phyloP scores from a whole-genome alignment of 2,888 invertebrate genomes.

The Mesorhabditis sp. region DNA sequence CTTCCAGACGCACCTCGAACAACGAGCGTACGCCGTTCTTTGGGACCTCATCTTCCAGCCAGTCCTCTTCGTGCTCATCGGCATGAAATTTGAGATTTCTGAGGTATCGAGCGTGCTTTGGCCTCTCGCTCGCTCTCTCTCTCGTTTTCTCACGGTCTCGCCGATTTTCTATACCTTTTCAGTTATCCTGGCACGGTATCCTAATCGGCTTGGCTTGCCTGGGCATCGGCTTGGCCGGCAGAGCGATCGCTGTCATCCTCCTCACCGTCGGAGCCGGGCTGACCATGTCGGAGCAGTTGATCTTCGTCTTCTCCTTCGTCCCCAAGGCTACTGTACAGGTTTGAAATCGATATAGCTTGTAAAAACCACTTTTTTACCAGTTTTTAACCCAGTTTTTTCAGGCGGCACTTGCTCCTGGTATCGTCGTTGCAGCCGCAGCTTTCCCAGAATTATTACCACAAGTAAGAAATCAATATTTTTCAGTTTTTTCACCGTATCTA shows the following conservation, averaged over 20 bases:
- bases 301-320: conserved; percentile 34
- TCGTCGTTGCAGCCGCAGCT: conserved; percentile 10
- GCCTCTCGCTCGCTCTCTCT: not conserved
- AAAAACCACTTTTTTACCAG: not conserved
- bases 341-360: not conserved
- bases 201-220: conserved; percentile 28
- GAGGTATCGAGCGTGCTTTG: conserved; percentile 11
- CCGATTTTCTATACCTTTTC: not conserved
- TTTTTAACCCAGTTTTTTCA: not conserved
- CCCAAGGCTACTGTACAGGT: conserved; percentile 48
- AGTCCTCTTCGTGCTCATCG: conserved; percentile 40
- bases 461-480: not conserved
- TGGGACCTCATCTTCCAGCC: conserved; percentile 44
- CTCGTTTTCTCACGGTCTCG: not conserved
- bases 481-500: conserved; percentile 6
- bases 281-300: conserved; percentile 15
- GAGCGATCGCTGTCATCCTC: conserved; percentile 28
- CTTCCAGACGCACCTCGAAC: conserved; percentile 35
- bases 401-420: conserved; percentile 14
- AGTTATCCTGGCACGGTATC: conserved; percentile 28
- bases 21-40: conserved; percentile 23
- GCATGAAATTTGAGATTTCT: conserved; percentile 31
- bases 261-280: conserved; percentile 13
- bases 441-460: not conserved
- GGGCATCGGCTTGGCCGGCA: conserved; percentile 28